A percentile compares a stretch with the other conserved stretches of the same genome.
Conservation (phyloP, 2,888 invertebrate genomes). For the Pyrochroa serraticornis region DNA sequence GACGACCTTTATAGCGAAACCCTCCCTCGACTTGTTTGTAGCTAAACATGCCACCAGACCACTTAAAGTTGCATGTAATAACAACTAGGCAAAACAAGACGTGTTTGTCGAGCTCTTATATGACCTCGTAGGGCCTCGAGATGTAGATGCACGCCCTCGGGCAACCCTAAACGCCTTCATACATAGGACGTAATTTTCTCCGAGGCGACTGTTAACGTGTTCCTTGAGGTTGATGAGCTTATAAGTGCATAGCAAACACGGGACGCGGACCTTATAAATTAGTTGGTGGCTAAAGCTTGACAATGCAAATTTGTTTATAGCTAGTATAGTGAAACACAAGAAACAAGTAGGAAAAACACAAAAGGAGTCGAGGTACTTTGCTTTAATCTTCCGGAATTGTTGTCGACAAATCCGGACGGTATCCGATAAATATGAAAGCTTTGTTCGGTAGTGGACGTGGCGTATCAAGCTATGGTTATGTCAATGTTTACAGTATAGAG, state of each 20-base stretch:
- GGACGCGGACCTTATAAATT: constrained; percentile 20
- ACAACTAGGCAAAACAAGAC: constrained; percentile 29
- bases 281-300: constrained; percentile 11
- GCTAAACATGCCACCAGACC: constrained; percentile 12
- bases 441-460: neutral
- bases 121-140: constrained; percentile 20
- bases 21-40: neutral
- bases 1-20: neutral
- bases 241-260: constrained; percentile 28
- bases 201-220: constrained; percentile 22
- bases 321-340: constrained; percentile 4
- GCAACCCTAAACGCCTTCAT: constrained; percentile 29
- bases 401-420: too few relatives aligned
- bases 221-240: constrained; percentile 29
- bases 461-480: constrained; percentile 5
- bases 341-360: too few relatives aligned
- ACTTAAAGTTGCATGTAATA: constrained; percentile 30
- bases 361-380: too few relatives aligned
- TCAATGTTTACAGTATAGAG: constrained; percentile 15
- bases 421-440: constrained; percentile 1
- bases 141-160: constrained; percentile 18
- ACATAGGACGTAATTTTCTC: constrained; percentile 30
- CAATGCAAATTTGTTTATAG: constrained; percentile 23
- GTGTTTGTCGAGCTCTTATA: constrained; percentile 32
- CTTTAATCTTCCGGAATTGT: too few relatives aligned